These are phyloP conservation scores for Hydractinia echinata DNA, from an alignment of 30 jellyfish, hydroid and myxozoan species.

Conservation along the genomic window DNA sequence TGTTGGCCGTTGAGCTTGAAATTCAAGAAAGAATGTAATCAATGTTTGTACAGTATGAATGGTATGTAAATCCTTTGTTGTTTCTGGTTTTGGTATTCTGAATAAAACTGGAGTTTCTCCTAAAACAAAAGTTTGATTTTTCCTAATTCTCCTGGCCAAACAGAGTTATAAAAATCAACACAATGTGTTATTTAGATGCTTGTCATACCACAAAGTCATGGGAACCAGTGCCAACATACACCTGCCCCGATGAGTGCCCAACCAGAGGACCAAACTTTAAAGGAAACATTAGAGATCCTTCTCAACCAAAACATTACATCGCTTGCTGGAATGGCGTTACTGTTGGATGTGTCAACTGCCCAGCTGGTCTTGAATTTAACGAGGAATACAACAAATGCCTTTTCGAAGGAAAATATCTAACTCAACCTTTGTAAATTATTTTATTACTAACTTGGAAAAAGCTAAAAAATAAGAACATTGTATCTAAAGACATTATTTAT, in stretches of 20 bases:
- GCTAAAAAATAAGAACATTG: no score
- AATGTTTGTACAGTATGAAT: conserved; percentile 10
- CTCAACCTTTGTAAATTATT: conserved; percentile 14
- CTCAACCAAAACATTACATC: not conserved
- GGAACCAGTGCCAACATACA: not conserved
- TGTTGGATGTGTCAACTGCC: conserved; percentile 3
- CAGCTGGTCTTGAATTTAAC: not conserved
- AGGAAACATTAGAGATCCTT: conserved; percentile 9
- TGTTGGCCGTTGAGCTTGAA: conserved; percentile 27
- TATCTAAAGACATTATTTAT: no score
- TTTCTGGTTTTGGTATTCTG: not conserved
- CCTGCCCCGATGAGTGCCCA: not conserved
- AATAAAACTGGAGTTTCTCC: no score
- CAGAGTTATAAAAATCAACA: no score
- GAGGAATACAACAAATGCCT: not conserved
- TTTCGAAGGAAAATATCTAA: conserved; percentile 14
- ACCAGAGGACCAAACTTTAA: not conserved
- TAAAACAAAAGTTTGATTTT: no score
- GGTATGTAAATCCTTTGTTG: not conserved
- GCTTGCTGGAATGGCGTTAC: not conserved
- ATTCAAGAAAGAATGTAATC: conserved; percentile 23
- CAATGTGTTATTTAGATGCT: not conserved
- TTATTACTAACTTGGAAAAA: no score
- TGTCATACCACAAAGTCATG: conserved; percentile 9
- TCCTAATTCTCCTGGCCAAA: no score